Percentiles rank a stretch among this genome's conserved stretches.
Evolutionary conservation across 2,888 invertebrate genomes (phyloP).

Genomic region (Drosophila anomelani): DNA sequence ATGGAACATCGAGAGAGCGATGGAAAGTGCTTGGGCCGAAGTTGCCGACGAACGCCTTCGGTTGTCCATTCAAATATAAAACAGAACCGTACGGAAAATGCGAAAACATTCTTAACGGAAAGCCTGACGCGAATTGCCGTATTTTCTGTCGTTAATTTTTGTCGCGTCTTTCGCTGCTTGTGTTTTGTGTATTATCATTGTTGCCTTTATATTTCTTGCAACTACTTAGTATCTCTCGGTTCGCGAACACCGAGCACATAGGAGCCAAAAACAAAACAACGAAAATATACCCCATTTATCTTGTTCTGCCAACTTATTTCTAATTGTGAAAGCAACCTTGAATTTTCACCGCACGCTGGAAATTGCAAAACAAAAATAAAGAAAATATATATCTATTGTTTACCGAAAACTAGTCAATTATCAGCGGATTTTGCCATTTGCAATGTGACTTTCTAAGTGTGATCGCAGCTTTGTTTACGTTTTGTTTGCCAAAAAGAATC

Average conservation of each 20-base stretch:
- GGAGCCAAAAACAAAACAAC: slow-evolving; percentile 9
- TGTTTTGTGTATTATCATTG: slow-evolving; percentile 61
- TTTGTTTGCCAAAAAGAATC: slow-evolving; percentile 42
- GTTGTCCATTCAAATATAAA: slow-evolving; percentile 74
- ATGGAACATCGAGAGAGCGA: slow-evolving; percentile 51
- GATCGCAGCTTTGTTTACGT: slow-evolving; percentile 46
- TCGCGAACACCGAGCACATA: slow-evolving; percentile 15
- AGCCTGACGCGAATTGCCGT: slow-evolving; percentile 61
- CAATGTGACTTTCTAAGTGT: slow-evolving; percentile 76
- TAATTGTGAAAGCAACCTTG: slow-evolving; percentile 57
- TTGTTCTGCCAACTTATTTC: slow-evolving; percentile 58
- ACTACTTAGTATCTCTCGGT: slow-evolving; percentile 37
- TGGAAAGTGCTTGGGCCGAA: slow-evolving; percentile 19
- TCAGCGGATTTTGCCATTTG: slow-evolving; percentile 49
- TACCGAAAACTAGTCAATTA: slow-evolving; percentile 45
- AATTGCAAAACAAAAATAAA: slow-evolving; percentile 35
- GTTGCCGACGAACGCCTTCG: slow-evolving; percentile 43
- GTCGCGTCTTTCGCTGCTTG: slow-evolving; percentile 72
- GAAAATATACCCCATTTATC: slow-evolving; percentile 40
- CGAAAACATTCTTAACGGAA: slow-evolving; percentile 75
- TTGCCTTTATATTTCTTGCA: slow-evolving; percentile 42
- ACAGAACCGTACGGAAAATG: slow-evolving; percentile 62
- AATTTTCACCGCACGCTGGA: slow-evolving; percentile 50
- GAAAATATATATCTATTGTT: slow-evolving; percentile 26
- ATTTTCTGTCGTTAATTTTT: slow-evolving; percentile 46